Evolutionary conservation across 2,888 invertebrate species (phyloP), one percentile per base, ranked within the genome.

Genomic region (Pandemis heparana): DNA sequence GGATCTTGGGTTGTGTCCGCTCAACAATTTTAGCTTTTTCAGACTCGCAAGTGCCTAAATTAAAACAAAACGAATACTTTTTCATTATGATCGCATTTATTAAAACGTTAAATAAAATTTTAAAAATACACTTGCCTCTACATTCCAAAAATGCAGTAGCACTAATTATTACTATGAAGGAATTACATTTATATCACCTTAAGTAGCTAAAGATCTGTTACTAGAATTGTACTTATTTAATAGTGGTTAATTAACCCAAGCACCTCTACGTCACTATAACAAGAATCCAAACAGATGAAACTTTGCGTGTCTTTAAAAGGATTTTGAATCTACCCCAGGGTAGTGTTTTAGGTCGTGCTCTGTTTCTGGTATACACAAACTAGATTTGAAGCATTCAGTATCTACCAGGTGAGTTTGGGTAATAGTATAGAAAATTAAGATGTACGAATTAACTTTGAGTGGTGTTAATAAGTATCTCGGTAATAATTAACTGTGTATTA

Each of bases 141-240:
- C 70, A 51, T 73, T 70, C 74, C 74, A 74, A 74, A 73, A 70
- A 60, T 74, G 74, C 74, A 74, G 74, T 65, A 74, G 74, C 74
- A 39, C 53, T 69, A 68, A 41, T 51, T 70, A 70, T 63, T 18
- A 51, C 8, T 59, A 68, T 53, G 56, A 73, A 64, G 60, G 64
- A 73, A 68, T 73, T 63, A 68, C 72, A 63, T n/a, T 38, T 63
- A 53, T 48, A n/a, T 48, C 8, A 18, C 68, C 23, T 66, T 71
- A 71, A 32, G n/a, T 14, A 41, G 12, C 18, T 67, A 53, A 46
- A 39, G 12, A 8, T 59, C n/a, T 63, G 46, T 61, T 56, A 38
- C 63, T 69, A 51, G 63, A 69, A 51, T 12, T 6, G 32, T 38
- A 65, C 32, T 64, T 46, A 46, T 4, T 18, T n/a, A 9, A 46